These are phyloP conservation scores for Coecobrya sp. DNA, from an alignment of 2,888 invertebrate species.

Conservation along the genomic window DNA sequence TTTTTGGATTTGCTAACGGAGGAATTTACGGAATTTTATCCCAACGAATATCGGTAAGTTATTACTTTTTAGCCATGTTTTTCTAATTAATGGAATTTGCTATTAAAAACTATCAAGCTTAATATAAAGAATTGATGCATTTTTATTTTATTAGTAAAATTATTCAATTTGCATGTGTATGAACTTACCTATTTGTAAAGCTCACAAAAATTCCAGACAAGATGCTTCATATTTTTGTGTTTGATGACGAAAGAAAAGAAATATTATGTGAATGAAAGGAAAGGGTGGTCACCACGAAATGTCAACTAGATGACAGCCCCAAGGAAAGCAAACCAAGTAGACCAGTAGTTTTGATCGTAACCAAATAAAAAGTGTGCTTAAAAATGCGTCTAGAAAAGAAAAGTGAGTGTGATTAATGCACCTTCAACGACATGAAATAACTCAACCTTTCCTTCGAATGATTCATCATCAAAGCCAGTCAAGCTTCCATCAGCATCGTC, in stretches of 20 bases:
- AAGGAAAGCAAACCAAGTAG: slow-evolving; percentile 71
- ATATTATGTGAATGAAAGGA: slow-evolving; percentile 73
- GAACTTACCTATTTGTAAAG: neutral
- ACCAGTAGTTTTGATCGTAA: slow-evolving; percentile 52
- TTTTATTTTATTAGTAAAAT: too few relatives aligned
- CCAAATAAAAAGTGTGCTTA: slow-evolving; percentile 49
- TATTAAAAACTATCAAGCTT: too few relatives aligned
- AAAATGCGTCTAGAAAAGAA: slow-evolving; percentile 65
- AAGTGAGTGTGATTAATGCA: slow-evolving; percentile 81
- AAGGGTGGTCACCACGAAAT: slow-evolving; percentile 77
- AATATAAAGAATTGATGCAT: too few relatives aligned
- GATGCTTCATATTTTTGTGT: slow-evolving; percentile 8
- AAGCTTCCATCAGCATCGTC: slow-evolving; percentile 74
- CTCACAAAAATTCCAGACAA: slow-evolving; percentile 42
- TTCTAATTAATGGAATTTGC: too few relatives aligned
- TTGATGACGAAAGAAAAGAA: slow-evolving; percentile 50
- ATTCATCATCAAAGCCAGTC: slow-evolving; percentile 75
- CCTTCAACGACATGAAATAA: slow-evolving; percentile 78
- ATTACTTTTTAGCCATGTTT: too few relatives aligned
- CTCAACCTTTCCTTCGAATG: slow-evolving; percentile 76
- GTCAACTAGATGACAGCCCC: slow-evolving; percentile 71
- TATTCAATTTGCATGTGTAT: slow-evolving; percentile 16
- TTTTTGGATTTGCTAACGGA: too few relatives aligned
- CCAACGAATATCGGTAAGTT: too few relatives aligned
- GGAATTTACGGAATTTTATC: too few relatives aligned